These are phyloP conservation scores for Drosophila trichaetosa DNA, from an alignment of 2,888 invertebrate species.

Conservation along the genomic window DNA sequence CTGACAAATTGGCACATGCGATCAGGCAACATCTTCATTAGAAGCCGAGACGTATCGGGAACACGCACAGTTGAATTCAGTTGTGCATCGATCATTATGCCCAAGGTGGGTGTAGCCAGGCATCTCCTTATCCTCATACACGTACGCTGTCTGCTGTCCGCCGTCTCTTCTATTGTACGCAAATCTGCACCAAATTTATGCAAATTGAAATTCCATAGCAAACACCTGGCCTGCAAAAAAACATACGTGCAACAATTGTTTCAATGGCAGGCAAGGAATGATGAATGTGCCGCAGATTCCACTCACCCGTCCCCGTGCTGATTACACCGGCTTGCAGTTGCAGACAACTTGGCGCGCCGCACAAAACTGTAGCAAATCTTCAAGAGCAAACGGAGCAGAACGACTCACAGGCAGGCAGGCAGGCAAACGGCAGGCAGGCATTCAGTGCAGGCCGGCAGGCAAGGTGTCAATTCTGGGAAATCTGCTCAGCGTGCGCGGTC, in stretches of 20 bases:
- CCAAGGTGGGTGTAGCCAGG: conserved; percentile 29
- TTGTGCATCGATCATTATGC: conserved; percentile 51
- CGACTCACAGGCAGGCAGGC: not conserved
- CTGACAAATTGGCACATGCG: conserved; percentile 13
- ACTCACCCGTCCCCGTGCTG: conserved; percentile 22
- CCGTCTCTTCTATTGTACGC: conserved; percentile 65
- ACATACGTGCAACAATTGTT: conserved; percentile 59
- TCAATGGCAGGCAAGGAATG: conserved; percentile 57
- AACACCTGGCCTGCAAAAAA: conserved; percentile 62
- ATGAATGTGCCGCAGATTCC: conserved; percentile 60
- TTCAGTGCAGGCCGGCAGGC: conserved; percentile 29
- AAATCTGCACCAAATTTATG: conserved; percentile 79
- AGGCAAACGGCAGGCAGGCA: not conserved
- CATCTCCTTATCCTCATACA: conserved; percentile 32
- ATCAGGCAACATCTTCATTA: conserved; percentile 47
- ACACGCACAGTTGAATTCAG: conserved; percentile 9
- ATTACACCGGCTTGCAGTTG: conserved; percentile 36
- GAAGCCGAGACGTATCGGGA: conserved; percentile 4
- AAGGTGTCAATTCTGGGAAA: conserved; percentile 79
- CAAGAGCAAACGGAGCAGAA: conserved; percentile 11
- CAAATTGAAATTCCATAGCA: conserved; percentile 76
- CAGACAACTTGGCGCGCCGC: conserved; percentile 81
- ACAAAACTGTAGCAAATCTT: conserved; percentile 73
- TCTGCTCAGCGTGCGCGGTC: conserved; percentile 63
- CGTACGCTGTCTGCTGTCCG: not conserved